Evolutionary conservation across 1,140 invertebrate species (phyloP), one percentile per base, ranked within the genome.

Genomic region (Sycobia sp.): DNA sequence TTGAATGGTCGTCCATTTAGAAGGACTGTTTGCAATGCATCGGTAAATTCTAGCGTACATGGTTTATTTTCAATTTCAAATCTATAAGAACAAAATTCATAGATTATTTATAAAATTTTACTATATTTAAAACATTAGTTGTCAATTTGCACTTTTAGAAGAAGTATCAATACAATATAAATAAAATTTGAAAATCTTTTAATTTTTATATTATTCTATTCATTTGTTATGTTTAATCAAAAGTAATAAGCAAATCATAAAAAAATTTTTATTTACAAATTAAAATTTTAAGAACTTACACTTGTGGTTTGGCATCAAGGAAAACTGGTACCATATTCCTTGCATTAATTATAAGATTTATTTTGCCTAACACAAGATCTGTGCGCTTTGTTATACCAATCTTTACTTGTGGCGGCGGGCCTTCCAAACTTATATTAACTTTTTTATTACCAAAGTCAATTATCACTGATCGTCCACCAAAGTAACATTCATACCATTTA

Each of bases 401-500:
- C 73, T 89, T 89, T 0, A 93, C 91, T 78, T 91, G 89, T 0
- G 97, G 97, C 4, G 93, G 86, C 2, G 93, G 92, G 0, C 95
- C 95, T 69, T 93, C 90, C 4, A 98, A 79, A 69, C 91, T 88
- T 0, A 98, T 82, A 23, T 85, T 84, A 57, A 90, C 86, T 39
- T 88, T 82, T 67, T 90, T 88, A 1, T 91, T 91, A 69, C 91
- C 88, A 14, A 99, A 80, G 7, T 91, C 88, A 14, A 97, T 87
- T 10, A 84, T 85, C 4, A 96, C 88, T 1, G 93, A 89, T 34
- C 93, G 89, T 7, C 95, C 95, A 46, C 95, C 95, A 78, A 98
- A 97, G 67, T 90, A 92, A 72, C 93, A 92, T 73, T 95, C 91
- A 71, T 93, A 96, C 84, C 89, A 91, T 32, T 86, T 83, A n/a